Base-by-base conservation (phyloP, 2,797 vertebrate species). In the Chaenodraco wilsoni region DNA sequence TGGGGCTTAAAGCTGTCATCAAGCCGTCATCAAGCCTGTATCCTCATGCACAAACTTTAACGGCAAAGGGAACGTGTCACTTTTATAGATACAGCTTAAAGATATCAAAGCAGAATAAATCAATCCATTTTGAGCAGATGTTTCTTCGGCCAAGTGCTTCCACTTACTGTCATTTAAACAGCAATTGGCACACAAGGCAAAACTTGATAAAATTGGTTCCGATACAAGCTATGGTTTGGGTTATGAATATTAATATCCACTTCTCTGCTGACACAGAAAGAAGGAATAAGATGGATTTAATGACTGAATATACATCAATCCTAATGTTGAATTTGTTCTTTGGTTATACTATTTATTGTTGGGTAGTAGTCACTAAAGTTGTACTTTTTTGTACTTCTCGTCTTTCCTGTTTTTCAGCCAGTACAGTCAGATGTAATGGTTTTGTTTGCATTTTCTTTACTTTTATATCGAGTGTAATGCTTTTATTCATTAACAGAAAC, bases 401-500 rank as follows among this genome's bases (percentile, higher is more conserved):
- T 72, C 19, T 54, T 45, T 10, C 13, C 5, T 64, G 27, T 56
- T 64, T 61, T 76, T 6, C 55, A 60, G 37, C 17, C 37, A 44
- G 16, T 54, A n/a, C 2, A 15, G 19, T 62, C 5, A n/a, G 11
- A 58, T 41, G 51, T 59, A 59, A 50, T 76, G 2, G 9, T 17
- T 48, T 9, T 76, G 31, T 78, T 62, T 80, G 23, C 49, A 14
- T 70, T 67, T 50, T 6, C 43, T 73, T 37, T 16, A 41, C 46
- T 57, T 67, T 50, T 59, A 67, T 54, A 15, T 46, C 21, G 17
- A 59, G 44, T 31, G 33, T 13, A 1, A 19, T 93, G 92, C 93
- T 94, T 93, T 91, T 93, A 92, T 80, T 88, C 87, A 91, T 94
- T 92, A 95, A 95, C 58, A 84, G 91, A 50, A 33, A 57, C 55